A percentile compares a stretch with the other conserved stretches of the same genome.
Conservation (phyloP, 92 coral and sea anemone species). For the Siderastrea radians region DNA sequence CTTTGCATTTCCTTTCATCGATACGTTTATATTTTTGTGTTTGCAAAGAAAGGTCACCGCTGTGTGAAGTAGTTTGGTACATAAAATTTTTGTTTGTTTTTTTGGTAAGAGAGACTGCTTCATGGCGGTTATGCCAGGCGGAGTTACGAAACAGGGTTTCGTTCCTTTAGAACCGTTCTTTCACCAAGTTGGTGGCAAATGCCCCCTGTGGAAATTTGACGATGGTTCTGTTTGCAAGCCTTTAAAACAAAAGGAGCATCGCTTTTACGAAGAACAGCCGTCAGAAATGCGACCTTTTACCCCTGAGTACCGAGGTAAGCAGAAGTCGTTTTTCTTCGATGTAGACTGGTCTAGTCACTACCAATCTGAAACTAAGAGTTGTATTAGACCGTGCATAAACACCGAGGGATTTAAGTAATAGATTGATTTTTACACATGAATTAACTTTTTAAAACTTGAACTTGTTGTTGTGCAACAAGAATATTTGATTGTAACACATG, state of each 20-base stretch:
- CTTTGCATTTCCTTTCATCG: background rate
- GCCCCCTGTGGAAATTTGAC: slow-evolving; percentile 93
- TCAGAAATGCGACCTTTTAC: slow-evolving; percentile 91
- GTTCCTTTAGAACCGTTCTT: slow-evolving; percentile 93
- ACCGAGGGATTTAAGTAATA: too few species aligned
- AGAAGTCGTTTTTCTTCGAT: too few species aligned
- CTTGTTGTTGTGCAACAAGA: too few species aligned
- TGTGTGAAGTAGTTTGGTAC: background rate
- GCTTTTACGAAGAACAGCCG: slow-evolving; percentile 93
- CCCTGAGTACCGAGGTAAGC: slow-evolving; percentile 95
- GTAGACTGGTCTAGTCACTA: too few species aligned
- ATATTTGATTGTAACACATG: too few species aligned
- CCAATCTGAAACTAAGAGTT: too few species aligned
- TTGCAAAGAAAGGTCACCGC: slow-evolving; percentile 5
- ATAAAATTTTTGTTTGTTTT: background rate
- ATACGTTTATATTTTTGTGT: background rate
- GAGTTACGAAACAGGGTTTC: slow-evolving; percentile 52
- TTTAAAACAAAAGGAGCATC: slow-evolving; percentile 87
- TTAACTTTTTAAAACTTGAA: too few species aligned
- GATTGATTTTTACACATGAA: too few species aligned
- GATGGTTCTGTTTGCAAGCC: slow-evolving; percentile 96
- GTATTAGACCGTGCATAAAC: too few species aligned
- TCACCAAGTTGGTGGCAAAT: slow-evolving; percentile 99
- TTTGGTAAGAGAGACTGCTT: background rate
- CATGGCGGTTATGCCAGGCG: slow-evolving; percentile 81